Percentiles rank a stretch among this genome's conserved stretches.
These are phyloP conservation scores for Netelia fuscicornis DNA, from an alignment of 2,888 invertebrate genomes.

Conservation along the genomic window DNA sequence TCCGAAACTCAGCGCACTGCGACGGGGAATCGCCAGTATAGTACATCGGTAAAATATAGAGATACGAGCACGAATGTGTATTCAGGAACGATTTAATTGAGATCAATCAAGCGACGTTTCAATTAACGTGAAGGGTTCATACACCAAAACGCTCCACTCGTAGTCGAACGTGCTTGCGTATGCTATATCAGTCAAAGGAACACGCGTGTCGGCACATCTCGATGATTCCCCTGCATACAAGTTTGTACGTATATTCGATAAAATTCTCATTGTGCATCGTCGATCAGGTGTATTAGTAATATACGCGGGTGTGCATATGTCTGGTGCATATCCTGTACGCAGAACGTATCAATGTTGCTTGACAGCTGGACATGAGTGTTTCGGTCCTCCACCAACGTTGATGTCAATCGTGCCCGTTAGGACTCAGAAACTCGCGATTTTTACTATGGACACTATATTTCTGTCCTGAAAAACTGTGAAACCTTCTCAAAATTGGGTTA, in stretches of 20 bases:
- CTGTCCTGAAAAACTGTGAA: neutral
- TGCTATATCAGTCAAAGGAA: neutral
- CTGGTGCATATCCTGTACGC: slow-evolving; percentile 33
- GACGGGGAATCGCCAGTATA: neutral
- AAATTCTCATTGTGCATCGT: slow-evolving; percentile 73
- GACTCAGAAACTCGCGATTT: slow-evolving; percentile 51
- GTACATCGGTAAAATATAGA: neutral
- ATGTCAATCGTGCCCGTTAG: slow-evolving; percentile 17
- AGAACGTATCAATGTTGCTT: slow-evolving; percentile 58
- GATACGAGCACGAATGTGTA: neutral
- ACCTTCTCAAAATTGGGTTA: neutral
- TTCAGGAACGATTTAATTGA: slow-evolving; percentile 71
- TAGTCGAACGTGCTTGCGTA: slow-evolving; percentile 25
- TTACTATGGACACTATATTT: slow-evolving; percentile 21
- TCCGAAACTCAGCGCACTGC: neutral
- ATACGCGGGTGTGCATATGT: slow-evolving; percentile 19
- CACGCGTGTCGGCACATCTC: slow-evolving; percentile 17
- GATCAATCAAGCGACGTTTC: slow-evolving; percentile 75
- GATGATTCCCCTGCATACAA: neutral
- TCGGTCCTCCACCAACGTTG: slow-evolving; percentile 50
- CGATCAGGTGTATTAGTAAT: neutral
- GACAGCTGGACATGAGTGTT: slow-evolving; percentile 60
- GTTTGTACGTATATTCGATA: slow-evolving; percentile 70
- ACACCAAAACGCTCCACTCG: slow-evolving; percentile 16
- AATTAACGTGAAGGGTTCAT: slow-evolving; percentile 72